Percentiles rank a stretch among this genome's conserved stretches.
Evolutionary conservation across 2,797 vertebrate species (phyloP).

Genomic region (Urophycis tenuis): DNA sequence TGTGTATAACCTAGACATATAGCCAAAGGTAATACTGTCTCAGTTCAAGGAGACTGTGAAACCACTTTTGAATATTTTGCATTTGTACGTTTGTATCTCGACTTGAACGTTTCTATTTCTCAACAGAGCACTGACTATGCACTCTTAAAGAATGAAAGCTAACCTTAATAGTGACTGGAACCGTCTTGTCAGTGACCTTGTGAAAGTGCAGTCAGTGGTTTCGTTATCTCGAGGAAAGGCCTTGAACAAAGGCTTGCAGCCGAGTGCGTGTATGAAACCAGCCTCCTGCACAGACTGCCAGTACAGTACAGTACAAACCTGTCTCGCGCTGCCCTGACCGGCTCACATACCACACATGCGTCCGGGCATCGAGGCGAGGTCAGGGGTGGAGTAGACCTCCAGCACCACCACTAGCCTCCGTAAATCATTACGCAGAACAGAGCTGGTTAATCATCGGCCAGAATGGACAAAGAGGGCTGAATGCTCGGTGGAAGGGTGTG

Average conservation of each 20-base stretch:
- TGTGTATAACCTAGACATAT: background rate
- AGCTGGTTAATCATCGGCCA: slow-evolving; percentile 23
- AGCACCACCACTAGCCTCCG: background rate
- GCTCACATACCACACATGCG: too few relatives aligned
- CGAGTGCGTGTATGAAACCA: background rate
- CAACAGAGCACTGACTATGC: background rate
- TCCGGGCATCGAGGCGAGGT: too few relatives aligned
- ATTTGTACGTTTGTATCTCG: background rate
- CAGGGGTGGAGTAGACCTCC: too few relatives aligned
- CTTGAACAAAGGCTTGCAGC: slow-evolving; percentile 19
- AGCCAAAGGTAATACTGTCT: background rate
- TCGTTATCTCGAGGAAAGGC: slow-evolving; percentile 20
- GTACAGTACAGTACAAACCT: too few relatives aligned
- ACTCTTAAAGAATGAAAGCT: background rate
- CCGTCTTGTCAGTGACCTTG: background rate
- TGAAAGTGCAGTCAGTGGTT: background rate
- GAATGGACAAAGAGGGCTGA: slow-evolving; percentile 7
- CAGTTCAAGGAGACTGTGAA: background rate
- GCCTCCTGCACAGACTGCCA: background rate
- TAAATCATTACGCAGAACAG: slow-evolving; percentile 26
- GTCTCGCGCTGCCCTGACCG: too few relatives aligned
- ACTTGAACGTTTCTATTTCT: background rate
- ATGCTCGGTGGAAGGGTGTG: background rate
- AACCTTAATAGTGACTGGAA: background rate
- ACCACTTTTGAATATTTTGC: background rate